Evolutionary conservation across 2,113 vertebrate species (phyloP).

Genomic region (Sciurus niger): DNA sequence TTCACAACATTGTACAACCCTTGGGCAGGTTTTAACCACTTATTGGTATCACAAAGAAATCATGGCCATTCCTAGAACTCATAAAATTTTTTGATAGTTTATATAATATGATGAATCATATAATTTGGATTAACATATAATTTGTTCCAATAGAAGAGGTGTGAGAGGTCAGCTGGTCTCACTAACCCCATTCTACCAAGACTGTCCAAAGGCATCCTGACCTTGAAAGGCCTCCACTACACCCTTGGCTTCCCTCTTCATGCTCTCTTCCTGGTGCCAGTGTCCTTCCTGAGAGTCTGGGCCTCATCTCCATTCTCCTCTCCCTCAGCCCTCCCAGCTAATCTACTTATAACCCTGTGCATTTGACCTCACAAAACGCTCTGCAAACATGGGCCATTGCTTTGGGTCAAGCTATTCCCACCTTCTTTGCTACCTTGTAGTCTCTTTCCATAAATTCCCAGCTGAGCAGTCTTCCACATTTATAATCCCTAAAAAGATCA

Average conservation of each 20-base stretch:
- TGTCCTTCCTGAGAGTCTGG: background rate
- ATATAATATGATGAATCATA: background rate
- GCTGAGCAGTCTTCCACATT: background rate
- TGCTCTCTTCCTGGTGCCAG: background rate
- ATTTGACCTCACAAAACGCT: background rate
- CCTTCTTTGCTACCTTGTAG: background rate
- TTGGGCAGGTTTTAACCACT: background rate
- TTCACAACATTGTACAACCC: background rate
- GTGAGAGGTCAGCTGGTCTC: background rate
- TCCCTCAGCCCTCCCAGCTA: background rate
- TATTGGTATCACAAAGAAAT: background rate
- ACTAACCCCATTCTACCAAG: background rate
- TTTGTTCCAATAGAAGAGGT: background rate
- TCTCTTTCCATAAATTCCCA: background rate
- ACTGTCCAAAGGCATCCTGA: background rate
- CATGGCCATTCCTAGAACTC: background rate
- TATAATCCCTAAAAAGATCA: background rate
- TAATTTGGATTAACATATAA: background rate
- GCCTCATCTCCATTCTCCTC: background rate
- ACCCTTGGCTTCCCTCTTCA: background rate
- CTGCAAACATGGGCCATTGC: background rate
- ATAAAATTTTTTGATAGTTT: background rate
- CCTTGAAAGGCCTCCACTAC: background rate
- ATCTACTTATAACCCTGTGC: background rate
- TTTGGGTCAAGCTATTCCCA: rapidly evolving